These are phyloP conservation scores for Bombus impatiens DNA, from an alignment of 1,140 invertebrate species.

Conservation along the genomic window DNA sequence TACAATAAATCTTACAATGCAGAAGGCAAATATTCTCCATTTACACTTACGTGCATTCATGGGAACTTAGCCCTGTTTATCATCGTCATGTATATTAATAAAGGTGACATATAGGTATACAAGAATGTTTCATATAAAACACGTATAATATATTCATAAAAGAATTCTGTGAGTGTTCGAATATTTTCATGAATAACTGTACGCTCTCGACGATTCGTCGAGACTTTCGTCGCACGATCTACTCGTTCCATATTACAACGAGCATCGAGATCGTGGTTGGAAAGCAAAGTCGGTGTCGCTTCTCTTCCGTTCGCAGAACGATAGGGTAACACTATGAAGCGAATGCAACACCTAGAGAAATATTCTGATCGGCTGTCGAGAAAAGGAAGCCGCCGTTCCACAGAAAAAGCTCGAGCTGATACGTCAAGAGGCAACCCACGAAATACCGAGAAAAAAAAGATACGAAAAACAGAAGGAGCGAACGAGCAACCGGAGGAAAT, in stretches of 20 bases:
- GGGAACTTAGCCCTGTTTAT: too few species aligned
- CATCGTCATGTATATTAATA: too few species aligned
- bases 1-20: too few species aligned
- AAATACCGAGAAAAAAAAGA: constrained; percentile 23
- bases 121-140: background rate
- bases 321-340: background rate
- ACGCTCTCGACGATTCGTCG: background rate
- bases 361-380: background rate
- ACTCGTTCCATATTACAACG: background rate
- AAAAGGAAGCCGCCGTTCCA: constrained; percentile 32
- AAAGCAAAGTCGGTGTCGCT: background rate
- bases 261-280: background rate
- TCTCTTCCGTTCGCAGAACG: background rate
- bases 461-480: background rate
- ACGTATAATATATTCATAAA: background rate
- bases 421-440: constrained; percentile 39
- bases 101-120: too few species aligned
- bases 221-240: constrained; percentile 3
- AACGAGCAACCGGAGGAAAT: background rate
- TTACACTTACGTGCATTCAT: too few species aligned
- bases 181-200: background rate
- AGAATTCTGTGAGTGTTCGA: background rate
- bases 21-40: too few species aligned
- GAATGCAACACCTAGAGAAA: constrained; percentile 34
- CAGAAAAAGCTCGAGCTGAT: constrained; percentile 41